Evolutionary conservation across 2,797 vertebrate species (phyloP).

Genomic region (Mus spretus): DNA sequence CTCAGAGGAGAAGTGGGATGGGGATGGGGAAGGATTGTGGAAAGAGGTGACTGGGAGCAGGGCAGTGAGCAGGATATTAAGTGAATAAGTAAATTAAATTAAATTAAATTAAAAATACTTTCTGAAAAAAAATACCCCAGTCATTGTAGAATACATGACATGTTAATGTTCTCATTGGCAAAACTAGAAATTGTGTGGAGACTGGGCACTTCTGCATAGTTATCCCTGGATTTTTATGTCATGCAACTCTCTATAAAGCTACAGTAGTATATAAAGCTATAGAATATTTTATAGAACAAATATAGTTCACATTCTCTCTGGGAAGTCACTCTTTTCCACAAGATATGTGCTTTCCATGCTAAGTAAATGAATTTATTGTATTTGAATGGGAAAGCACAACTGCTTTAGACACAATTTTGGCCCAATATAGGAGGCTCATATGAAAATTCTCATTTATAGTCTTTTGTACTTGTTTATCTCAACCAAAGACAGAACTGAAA

Average conservation of each 20-base stretch:
- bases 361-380: not conserved
- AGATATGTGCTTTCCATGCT: not conserved
- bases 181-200: not conserved
- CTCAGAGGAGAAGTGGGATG: not conserved
- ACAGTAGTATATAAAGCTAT: not conserved
- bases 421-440: not conserved
- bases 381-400: conserved; percentile 8
- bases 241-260: not conserved
- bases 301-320: not conserved
- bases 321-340: not conserved
- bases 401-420: not conserved
- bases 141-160: not conserved
- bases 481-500: not conserved
- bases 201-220: not conserved
- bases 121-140: not conserved
- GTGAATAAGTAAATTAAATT: too few species aligned
- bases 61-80: not conserved
- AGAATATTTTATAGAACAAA: not conserved
- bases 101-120: not conserved
- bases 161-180: not conserved
- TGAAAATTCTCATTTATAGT: not conserved
- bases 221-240: not conserved
- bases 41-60: too few species aligned
- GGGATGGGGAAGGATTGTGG: too few species aligned
- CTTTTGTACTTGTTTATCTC: not conserved